phyloP scores from a whole-genome alignment of 2,888 invertebrate species.

The Papilio demoleus region DNA sequence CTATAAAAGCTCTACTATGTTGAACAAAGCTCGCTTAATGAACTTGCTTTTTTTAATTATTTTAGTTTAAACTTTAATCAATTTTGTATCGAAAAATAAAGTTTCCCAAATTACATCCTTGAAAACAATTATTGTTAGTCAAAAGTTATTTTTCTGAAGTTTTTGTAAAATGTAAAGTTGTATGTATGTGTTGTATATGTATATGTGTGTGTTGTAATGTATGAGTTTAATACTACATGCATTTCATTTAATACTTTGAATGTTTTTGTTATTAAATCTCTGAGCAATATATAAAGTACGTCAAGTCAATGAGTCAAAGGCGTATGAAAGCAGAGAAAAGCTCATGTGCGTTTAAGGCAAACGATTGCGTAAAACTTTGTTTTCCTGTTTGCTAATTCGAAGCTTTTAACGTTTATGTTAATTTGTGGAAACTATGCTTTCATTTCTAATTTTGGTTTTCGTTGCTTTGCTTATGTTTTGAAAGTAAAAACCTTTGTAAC shows the following conservation, averaged over 20 bases:
- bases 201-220: too few relatives aligned
- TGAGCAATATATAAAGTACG: slow-evolving; percentile 15
- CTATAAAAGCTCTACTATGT: slow-evolving; percentile 35
- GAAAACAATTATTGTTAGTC: background rate
- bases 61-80: background rate
- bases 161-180: too few relatives aligned
- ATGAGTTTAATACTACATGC: background rate
- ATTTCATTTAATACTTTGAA: background rate
- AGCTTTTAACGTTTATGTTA: slow-evolving; percentile 27
- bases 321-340: slow-evolving; percentile 28
- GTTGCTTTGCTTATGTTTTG: slow-evolving; percentile 11
- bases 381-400: slow-evolving; percentile 37
- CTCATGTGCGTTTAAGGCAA: slow-evolving; percentile 32
- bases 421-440: slow-evolving; percentile 29
- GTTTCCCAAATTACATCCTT: background rate
- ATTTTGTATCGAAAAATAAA: background rate
- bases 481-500: slow-evolving; percentile 1
- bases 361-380: slow-evolving; percentile 38
- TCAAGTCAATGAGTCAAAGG: slow-evolving; percentile 29
- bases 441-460: slow-evolving; percentile 26
- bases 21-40: slow-evolving; percentile 25
- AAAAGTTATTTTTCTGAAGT: too few relatives aligned
- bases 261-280: slow-evolving; percentile 23
- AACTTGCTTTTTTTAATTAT: slow-evolving; percentile 22
- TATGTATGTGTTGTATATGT: too few relatives aligned